A percentile compares a stretch with the other conserved stretches of the same genome.
Evolutionary conservation across 1,140 invertebrate genomes (phyloP).

Genomic region (roundworm (Caenorhabditis elegans)): WBcel235 BX284605.5:13341001-13341500

Average conservation of each 20-base stretch:
- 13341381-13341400: constrained; percentile 19
- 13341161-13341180: too few relatives aligned
- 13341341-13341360: constrained; percentile 60
- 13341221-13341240: background rate
- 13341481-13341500: constrained; percentile 61
- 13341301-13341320: constrained; percentile 59
- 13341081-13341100: too few relatives aligned
- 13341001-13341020: too few relatives aligned
- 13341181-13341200: too few relatives aligned
- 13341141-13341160: too few relatives aligned
- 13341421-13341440: constrained; percentile 44
- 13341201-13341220: too few relatives aligned
- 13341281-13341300: constrained; percentile 58
- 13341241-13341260: constrained; percentile 54
- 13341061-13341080: too few relatives aligned
- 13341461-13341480: constrained; percentile 65
- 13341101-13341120: too few relatives aligned
- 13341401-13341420: constrained; percentile 36
- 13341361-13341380: constrained; percentile 53
- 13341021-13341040: too few relatives aligned
- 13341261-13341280: constrained; percentile 61
- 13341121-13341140: too few relatives aligned
- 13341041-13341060: too few relatives aligned
- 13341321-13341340: constrained; percentile 51
- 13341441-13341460: constrained; percentile 63